phyloP scores from a whole-genome alignment of 2,113 vertebrate species.

The Pachyramphus minor region DNA sequence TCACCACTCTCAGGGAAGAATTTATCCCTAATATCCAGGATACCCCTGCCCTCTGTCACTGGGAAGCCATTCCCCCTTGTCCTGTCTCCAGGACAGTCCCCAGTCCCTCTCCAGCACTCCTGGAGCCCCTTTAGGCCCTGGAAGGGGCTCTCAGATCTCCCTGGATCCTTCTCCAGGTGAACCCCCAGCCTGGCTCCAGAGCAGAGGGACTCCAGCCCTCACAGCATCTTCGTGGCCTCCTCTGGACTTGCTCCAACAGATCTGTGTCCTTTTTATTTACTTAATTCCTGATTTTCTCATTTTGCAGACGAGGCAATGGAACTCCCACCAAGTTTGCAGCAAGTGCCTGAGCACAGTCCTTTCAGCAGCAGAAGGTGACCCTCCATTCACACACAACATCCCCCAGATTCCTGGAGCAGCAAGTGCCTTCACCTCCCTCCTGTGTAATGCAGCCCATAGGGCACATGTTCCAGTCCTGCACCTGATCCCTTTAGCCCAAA shows the following conservation, averaged over 20 bases:
- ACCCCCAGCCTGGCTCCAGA: background rate
- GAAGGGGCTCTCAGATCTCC: background rate
- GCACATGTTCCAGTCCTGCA: rapidly evolving
- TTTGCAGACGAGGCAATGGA: background rate
- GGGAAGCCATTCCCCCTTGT: background rate
- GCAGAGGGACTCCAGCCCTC: background rate
- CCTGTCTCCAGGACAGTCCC: no score
- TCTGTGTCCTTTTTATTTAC: background rate
- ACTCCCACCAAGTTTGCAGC: background rate
- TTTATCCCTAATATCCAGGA: background rate
- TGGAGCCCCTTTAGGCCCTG: background rate
- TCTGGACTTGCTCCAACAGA: background rate
- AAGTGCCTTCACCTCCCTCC: background rate
- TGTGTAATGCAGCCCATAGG: background rate
- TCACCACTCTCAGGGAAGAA: background rate
- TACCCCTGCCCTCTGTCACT: background rate
- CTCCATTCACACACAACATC: background rate
- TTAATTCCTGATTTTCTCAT: background rate
- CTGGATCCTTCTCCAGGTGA: background rate
- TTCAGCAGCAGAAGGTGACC: background rate
- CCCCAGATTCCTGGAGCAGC: background rate
- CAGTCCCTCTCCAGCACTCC: background rate
- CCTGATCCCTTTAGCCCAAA: background rate
- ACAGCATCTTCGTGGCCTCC: background rate
- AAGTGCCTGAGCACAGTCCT: background rate